Conservation (phyloP, 2,888 invertebrate genomes). For the Perizoma affinitatum region DNA sequence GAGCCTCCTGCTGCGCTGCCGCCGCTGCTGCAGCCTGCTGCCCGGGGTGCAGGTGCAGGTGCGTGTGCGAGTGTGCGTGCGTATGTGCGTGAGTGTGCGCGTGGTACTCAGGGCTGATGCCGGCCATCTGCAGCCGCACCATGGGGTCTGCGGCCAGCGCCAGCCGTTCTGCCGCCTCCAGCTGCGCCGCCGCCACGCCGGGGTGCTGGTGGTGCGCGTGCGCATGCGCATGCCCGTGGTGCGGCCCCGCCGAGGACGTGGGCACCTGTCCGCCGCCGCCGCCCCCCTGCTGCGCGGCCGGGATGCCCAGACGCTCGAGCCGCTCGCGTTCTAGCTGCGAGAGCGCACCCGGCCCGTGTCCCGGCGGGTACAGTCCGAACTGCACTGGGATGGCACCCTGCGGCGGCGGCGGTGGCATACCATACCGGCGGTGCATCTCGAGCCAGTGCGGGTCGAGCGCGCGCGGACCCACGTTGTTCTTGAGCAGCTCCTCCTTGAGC, state of each 20-base stretch:
- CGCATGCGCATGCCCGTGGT: no score
- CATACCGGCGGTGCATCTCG: constrained; percentile 93
- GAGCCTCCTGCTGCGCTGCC: constrained; percentile 86
- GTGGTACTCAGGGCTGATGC: constrained; percentile 94
- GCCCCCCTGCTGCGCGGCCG: constrained; percentile 84
- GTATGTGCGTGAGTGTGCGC: constrained; percentile 96
- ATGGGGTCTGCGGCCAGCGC: constrained; percentile 95
- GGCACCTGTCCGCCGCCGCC: constrained; percentile 65
- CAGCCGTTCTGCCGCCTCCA: constrained; percentile 90
- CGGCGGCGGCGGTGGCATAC: constrained; percentile 86
- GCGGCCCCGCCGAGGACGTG: constrained; percentile 74
- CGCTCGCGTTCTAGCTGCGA: constrained; percentile 95
- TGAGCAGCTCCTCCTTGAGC: constrained; percentile 94
- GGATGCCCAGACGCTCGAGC: constrained; percentile 91
- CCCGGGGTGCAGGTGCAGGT: constrained; percentile 91
- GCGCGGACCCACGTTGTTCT: constrained; percentile 87
- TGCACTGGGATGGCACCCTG: constrained; percentile 88
- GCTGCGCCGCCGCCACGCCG: constrained; percentile 84
- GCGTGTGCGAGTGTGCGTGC: constrained; percentile 95
- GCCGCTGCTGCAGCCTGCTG: constrained; percentile 85
- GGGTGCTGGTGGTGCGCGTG: constrained; percentile 84
- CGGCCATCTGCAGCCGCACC: constrained; percentile 97
- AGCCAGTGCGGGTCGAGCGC: constrained; percentile 92
- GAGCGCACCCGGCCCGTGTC: constrained; percentile 86
- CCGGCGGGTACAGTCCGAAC: constrained; percentile 90